A percentile compares a stretch with the other conserved stretches of the same genome.
phyloP scores from a whole-genome alignment of 2,888 invertebrate species.

The Cerastis rubricosa region DNA sequence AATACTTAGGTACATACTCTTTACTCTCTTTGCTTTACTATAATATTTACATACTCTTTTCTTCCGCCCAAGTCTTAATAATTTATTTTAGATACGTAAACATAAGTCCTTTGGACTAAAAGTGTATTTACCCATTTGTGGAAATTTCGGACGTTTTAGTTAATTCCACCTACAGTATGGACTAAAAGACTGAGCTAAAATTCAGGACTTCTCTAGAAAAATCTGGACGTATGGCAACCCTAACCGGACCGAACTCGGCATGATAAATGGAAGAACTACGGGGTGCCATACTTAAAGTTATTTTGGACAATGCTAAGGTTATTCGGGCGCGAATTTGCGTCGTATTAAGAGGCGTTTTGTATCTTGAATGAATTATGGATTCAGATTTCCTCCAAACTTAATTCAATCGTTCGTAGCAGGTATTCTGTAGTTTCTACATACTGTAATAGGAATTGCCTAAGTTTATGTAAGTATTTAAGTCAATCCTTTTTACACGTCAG shows the following conservation, averaged over 20 bases:
- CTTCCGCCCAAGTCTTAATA: no score
- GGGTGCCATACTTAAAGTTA: constrained; percentile 50
- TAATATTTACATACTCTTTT: no score
- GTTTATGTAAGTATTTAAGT: background rate
- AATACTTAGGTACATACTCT: no score
- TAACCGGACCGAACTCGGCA: constrained; percentile 7
- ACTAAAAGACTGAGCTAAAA: background rate
- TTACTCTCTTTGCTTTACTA: no score
- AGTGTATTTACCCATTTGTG: no score
- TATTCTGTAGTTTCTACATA: background rate
- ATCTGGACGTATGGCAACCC: background rate
- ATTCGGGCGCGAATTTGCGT: constrained; percentile 10
- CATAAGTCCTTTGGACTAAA: no score
- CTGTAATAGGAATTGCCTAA: background rate
- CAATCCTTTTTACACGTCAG: background rate
- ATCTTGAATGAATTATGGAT: constrained; percentile 2
- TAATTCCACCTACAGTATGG: background rate
- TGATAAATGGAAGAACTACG: constrained; percentile 34
- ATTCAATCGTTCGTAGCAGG: background rate
- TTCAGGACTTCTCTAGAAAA: background rate
- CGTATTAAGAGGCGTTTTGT: constrained; percentile 8
- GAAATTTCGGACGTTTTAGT: background rate
- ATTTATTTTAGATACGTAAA: no score
- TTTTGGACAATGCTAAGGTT: constrained; percentile 30
- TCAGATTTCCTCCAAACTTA: background rate